These are phyloP conservation scores for Andrena cerasifolii DNA, from an alignment of 1,140 invertebrate species.

Conservation along the genomic window DNA sequence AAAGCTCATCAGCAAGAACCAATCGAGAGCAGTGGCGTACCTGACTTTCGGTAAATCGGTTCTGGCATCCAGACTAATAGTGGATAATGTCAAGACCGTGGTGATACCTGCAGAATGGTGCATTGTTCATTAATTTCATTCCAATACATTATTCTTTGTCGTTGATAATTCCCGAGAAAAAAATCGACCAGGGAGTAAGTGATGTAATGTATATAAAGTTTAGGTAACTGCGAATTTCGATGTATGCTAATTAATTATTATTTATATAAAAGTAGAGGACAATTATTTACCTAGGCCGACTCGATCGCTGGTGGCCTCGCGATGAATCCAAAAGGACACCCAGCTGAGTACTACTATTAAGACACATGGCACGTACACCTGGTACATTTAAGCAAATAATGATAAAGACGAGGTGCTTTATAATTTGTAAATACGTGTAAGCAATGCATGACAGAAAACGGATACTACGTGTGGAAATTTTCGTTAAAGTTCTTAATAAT, in stretches of 20 bases:
- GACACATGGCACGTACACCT: conserved; percentile 96
- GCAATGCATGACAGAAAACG: no score
- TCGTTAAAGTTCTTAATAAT: no score
- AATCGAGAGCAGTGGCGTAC: conserved; percentile 95
- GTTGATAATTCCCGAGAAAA: no score
- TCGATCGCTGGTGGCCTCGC: conserved; percentile 94
- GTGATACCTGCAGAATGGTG: conserved; percentile 91
- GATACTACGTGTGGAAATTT: no score
- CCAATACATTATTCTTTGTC: no score
- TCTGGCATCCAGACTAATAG: conserved; percentile 94
- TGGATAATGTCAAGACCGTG: conserved; percentile 94
- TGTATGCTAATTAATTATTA: background rate
- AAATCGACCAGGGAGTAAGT: no score
- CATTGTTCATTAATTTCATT: no score
- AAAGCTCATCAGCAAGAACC: conserved; percentile 96
- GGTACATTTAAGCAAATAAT: conserved; percentile 31
- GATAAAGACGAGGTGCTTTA: no score
- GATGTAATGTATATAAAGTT: no score
- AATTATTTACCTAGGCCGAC: conserved; percentile 85
- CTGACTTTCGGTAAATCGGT: conserved; percentile 95
- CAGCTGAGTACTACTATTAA: conserved; percentile 97
- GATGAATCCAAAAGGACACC: conserved; percentile 98
- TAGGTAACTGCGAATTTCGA: no score
- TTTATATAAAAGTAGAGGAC: background rate
- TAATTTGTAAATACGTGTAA: no score